phyloP scores from a whole-genome alignment of 1,140 invertebrate genomes.

The Aphelinus atriplicis region DNA sequence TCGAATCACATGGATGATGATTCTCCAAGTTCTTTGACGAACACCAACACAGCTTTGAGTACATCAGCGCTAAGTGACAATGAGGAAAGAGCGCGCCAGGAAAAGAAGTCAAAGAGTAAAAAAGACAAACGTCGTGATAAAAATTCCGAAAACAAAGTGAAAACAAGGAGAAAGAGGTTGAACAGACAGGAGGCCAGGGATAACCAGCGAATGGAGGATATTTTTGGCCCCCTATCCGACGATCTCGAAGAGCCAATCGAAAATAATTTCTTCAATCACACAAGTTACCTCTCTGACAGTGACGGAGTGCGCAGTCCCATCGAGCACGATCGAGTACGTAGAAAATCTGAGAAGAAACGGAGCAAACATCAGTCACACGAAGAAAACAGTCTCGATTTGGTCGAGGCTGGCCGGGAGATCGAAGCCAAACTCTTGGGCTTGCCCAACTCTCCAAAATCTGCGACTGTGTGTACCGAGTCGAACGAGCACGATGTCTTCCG shows the following conservation, averaged over 20 bases:
- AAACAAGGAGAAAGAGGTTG: slow-evolving; percentile 68
- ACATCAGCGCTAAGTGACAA: slow-evolving; percentile 59
- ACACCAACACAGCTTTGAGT: slow-evolving; percentile 54
- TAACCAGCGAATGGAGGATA: slow-evolving; percentile 82
- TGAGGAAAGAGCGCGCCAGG: slow-evolving; percentile 66
- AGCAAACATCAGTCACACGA: slow-evolving; percentile 70
- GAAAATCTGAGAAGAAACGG: slow-evolving; percentile 77
- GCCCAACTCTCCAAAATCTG: slow-evolving; percentile 57
- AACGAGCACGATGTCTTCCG: slow-evolving; percentile 69
- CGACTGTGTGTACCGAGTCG: slow-evolving; percentile 52
- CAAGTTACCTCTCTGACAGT: slow-evolving; percentile 52
- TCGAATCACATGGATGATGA: slow-evolving; percentile 51
- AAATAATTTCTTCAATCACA: slow-evolving; percentile 54
- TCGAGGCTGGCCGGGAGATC: slow-evolving; percentile 80
- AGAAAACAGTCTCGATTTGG: slow-evolving; percentile 82
- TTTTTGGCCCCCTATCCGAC: slow-evolving; percentile 86
- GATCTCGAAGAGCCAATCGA: slow-evolving; percentile 63
- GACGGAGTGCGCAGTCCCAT: slow-evolving; percentile 54
- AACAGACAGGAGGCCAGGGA: slow-evolving; percentile 64
- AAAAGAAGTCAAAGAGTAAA: slow-evolving; percentile 72
- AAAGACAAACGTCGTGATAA: slow-evolving; percentile 78
- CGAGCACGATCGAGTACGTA: slow-evolving; percentile 57
- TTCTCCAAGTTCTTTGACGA: slow-evolving; percentile 37
- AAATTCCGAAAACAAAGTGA: slow-evolving; percentile 70
- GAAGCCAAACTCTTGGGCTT: slow-evolving; percentile 78